These are phyloP conservation scores for Aporophyla lueneburgensis DNA, from an alignment of 2,888 invertebrate species.

Conservation along the genomic window DNA sequence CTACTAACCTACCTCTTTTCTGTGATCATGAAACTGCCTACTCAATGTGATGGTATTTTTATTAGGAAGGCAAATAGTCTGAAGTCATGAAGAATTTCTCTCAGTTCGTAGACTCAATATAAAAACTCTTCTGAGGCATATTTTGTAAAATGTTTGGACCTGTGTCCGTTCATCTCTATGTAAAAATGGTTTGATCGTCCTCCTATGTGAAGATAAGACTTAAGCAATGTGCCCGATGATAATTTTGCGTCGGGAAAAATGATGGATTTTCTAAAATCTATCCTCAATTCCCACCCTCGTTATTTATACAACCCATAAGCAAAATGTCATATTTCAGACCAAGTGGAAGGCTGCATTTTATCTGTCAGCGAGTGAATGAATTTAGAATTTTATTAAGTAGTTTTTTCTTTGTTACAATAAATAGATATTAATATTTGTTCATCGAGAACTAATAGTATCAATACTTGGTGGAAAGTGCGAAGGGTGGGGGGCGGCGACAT, in stretches of 20 bases:
- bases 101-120: no score
- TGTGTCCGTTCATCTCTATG: not conserved
- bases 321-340: not conserved
- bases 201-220: not conserved
- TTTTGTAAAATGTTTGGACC: not conserved
- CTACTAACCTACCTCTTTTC: not conserved
- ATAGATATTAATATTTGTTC: not conserved
- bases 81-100: no score
- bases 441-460: conserved; percentile 70
- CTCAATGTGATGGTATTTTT: no score
- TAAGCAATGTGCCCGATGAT: not conserved
- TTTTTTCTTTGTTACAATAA: not conserved
- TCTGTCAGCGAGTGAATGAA: no score
- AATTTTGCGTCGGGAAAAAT: not conserved
- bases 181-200: not conserved
- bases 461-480: conserved; percentile 65
- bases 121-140: no score
- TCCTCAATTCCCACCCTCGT: no score
- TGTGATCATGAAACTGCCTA: no score
- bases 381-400: not conserved
- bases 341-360: no score
- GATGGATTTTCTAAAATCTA: not conserved
- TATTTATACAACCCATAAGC: not conserved
- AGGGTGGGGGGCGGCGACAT: conserved; percentile 76
- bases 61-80: not conserved